Conservation (phyloP, 2,113 vertebrate species). For the Theristicus caerulescens region DNA sequence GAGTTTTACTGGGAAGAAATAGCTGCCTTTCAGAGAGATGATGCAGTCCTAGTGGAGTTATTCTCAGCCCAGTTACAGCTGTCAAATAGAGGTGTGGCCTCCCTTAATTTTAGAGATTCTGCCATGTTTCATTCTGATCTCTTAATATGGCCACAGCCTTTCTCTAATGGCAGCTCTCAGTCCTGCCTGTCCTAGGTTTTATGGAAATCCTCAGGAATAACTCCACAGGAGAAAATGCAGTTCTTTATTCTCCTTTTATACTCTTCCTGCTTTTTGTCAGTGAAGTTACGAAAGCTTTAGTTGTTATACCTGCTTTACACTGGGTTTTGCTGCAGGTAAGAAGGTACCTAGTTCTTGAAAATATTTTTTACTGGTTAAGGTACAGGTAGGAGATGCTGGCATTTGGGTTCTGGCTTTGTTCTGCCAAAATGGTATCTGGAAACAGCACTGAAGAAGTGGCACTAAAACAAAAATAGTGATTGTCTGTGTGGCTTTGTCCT, state of each 20-base stretch:
- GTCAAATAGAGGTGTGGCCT: conserved; percentile 24
- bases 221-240: background rate
- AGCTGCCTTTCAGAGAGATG: background rate
- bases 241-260: background rate
- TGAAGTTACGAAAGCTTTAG: background rate
- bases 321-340: background rate
- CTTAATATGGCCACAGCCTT: background rate
- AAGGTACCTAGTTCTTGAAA: background rate
- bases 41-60: conserved; percentile 11
- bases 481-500: background rate
- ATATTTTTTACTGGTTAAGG: background rate
- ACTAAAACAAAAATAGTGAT: background rate
- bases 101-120: conserved; percentile 50
- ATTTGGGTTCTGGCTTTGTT: conserved; percentile 8
- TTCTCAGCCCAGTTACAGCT: conserved; percentile 34
- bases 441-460: background rate
- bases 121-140: conserved; percentile 24
- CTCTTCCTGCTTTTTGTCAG: background rate
- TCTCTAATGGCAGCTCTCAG: background rate
- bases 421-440: background rate
- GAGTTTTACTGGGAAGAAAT: background rate
- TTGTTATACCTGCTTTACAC: background rate
- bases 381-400: background rate
- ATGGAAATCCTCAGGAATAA: background rate
- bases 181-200: background rate